These are phyloP conservation scores for Delia radicum DNA, from an alignment of 1,140 invertebrate species.

Conservation along the genomic window DNA sequence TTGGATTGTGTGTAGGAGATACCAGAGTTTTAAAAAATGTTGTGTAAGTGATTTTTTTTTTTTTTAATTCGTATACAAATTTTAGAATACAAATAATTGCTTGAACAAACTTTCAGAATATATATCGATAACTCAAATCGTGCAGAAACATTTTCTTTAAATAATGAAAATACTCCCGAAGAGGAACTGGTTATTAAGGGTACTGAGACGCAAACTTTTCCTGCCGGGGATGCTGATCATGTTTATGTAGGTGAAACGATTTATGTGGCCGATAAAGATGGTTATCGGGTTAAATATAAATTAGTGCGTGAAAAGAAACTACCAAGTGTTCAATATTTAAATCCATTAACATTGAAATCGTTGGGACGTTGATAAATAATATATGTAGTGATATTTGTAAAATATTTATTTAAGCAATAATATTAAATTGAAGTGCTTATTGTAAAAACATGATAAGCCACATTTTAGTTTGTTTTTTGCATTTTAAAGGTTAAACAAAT, in stretches of 20 bases:
- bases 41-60: background rate
- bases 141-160: background rate
- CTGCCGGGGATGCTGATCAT: background rate
- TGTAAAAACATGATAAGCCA: too few relatives aligned
- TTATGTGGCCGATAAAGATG: conserved; percentile 38
- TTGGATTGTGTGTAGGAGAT: too few relatives aligned
- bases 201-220: background rate
- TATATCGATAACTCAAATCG: background rate
- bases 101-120: background rate
- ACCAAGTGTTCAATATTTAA: background rate
- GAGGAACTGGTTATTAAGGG: conserved; percentile 6
- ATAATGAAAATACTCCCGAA: conserved; percentile 6
- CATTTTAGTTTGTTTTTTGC: too few relatives aligned
- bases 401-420: too few relatives aligned
- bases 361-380: too few relatives aligned
- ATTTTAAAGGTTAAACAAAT: too few relatives aligned
- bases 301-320: background rate
- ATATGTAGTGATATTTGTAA: too few relatives aligned
- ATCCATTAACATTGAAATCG: background rate
- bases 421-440: too few relatives aligned
- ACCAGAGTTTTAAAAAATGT: background rate
- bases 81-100: background rate
- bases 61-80: too few relatives aligned
- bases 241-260: conserved; percentile 32
- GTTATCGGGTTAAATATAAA: conserved; percentile 40